Base-by-base conservation (phyloP, 2,888 invertebrate species). In the Melipona bicolor region DNA sequence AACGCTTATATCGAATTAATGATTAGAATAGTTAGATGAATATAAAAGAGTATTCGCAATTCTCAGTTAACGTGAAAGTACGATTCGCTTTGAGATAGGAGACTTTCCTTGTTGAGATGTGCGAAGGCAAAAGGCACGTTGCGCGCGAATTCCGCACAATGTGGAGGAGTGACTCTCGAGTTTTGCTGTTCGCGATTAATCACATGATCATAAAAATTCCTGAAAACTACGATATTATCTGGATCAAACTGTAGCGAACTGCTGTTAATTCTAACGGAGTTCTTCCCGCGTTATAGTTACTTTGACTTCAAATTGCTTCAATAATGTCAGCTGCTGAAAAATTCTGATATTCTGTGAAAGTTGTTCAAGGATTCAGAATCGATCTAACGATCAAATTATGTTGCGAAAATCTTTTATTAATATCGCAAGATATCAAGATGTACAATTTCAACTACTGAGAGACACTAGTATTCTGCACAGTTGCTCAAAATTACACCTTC, bases 21-120 rank as follows among this genome's bases (percentile, higher is more conserved):
- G 49, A 50, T 24, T 32, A 21, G 49, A 27, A 56, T 75, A 74
- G 24, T 24, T 24, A n/a, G n/a, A 65, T 65, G 32, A 27, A 70
- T 15, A n/a, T n/a, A n/a, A n/a, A n/a, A n/a, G 19, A 69, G 56
- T 5, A 62, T 61, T 70, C 61, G 9, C 36, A 21, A 61, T 70
- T 50, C 36, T 19, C 56, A 76, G 59, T 77, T 71, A 76, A 67
- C 49, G 68, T 76, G 75, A 68, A 75, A 76, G 75, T 59, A 56
- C 49, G 68, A 68, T 76, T 76, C 49, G 24, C n/a, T 76, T 62
- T 71, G 50, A 61, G 62, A 77, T 77, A 71, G 21, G 21, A 27
- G 27, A 59, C 43, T 68, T 76, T 76, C 50, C 24, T 70, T 52
- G 36, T 70, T 21, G 32, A 43, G 43, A n/a, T 59, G 56, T n/a